These are phyloP conservation scores for Pungitius pungitius DNA, from an alignment of 2,113 vertebrate genomes.

Conservation along the genomic window DNA sequence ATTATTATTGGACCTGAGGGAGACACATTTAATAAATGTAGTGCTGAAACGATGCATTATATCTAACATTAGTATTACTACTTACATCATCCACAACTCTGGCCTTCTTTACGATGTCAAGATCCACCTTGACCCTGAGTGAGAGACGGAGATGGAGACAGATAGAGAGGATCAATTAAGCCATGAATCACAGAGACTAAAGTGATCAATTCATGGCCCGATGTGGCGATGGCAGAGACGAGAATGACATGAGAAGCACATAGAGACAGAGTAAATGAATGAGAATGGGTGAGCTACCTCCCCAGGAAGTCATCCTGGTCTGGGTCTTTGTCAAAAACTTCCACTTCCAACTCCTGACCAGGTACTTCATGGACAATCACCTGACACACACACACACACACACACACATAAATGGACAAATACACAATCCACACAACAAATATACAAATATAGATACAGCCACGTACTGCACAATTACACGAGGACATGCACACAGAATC, in stretches of 20 bases:
- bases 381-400: conserved; percentile 74
- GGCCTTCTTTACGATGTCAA: conserved; percentile 87
- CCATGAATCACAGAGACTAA: neutral
- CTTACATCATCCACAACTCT: conserved; percentile 88
- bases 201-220: conserved; percentile 1
- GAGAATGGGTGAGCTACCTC: conserved; percentile 82
- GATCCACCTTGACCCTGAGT: conserved; percentile 89
- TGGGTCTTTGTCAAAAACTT: conserved; percentile 95
- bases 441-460: conserved; percentile 63
- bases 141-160: conserved; percentile 34
- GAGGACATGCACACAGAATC: conserved; percentile 63
- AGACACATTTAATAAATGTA: neutral
- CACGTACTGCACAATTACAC: conserved; percentile 51
- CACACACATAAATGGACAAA: conserved; percentile 64
- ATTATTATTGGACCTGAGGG: neutral
- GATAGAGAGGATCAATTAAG: conserved; percentile 17
- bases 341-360: conserved; percentile 94
- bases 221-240: conserved; percentile 35
- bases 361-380: conserved; percentile 95
- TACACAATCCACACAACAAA: conserved; percentile 60
- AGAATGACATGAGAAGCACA: conserved; percentile 48
- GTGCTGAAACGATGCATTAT: neutral
- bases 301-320: conserved; percentile 96
- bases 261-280: conserved; percentile 50
- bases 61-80: neutral